These are phyloP conservation scores for Saxidomus purpurata DNA, from an alignment of 1,140 invertebrate genomes.

Conservation along the genomic window DNA sequence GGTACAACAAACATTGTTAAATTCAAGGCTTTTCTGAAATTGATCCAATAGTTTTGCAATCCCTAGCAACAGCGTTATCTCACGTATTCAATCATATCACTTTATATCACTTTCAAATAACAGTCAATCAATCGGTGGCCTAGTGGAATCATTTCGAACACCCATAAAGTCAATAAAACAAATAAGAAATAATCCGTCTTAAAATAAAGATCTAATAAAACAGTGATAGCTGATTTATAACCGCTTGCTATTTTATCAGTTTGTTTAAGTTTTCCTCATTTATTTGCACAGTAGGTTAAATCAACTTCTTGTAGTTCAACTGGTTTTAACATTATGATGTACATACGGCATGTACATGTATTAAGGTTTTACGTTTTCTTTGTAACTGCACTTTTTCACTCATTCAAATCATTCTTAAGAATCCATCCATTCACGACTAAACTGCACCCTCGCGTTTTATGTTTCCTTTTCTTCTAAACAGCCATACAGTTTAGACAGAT, in stretches of 20 bases:
- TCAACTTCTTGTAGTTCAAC: not conserved
- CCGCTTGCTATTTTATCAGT: conserved; percentile 1
- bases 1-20: no score
- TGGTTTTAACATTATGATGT: no score
- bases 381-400: no score
- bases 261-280: not conserved
- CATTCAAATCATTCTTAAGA: no score
- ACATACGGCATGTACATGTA: no score
- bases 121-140: conserved; percentile 6
- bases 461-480: no score
- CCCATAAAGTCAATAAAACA: conserved; percentile 30
- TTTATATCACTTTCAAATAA: conserved; percentile 3
- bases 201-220: conserved; percentile 17
- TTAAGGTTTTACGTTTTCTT: no score
- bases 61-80: conserved; percentile 10
- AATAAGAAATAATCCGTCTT: conserved; percentile 1
- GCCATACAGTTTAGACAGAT: no score
- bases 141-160: not conserved
- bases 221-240: not conserved
- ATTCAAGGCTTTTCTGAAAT: not conserved
- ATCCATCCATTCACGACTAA: no score
- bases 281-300: conserved; percentile 35
- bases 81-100: conserved; percentile 1
- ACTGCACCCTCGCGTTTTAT: no score
- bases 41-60: not conserved